A percentile compares a stretch with the other conserved stretches of the same genome.
These are phyloP conservation scores for Tanypteryx hageni DNA, from an alignment of 2,888 invertebrate species.

Conservation along the genomic window DNA sequence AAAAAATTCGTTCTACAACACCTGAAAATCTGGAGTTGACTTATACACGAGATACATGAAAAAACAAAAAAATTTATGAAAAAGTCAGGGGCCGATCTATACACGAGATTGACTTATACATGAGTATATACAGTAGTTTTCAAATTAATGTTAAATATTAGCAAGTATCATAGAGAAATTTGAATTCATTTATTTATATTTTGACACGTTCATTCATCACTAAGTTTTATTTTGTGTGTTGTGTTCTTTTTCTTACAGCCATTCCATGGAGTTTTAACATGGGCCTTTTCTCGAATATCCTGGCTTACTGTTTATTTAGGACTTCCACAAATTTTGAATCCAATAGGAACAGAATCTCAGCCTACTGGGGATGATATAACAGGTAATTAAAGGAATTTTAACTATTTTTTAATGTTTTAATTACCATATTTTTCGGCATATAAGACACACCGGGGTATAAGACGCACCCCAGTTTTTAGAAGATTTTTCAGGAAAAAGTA, in stretches of 20 bases:
- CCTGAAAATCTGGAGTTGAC: too few relatives aligned
- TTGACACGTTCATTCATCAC: not conserved
- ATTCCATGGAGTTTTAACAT: constrained; percentile 15
- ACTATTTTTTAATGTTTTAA: not conserved
- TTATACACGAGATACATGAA: too few relatives aligned
- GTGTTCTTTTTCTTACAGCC: not conserved
- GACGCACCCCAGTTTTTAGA: too few relatives aligned
- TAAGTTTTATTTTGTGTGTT: not conserved
- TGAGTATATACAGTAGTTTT: too few relatives aligned
- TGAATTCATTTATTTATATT: not conserved
- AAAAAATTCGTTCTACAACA: too few relatives aligned
- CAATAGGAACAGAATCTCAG: constrained; percentile 45
- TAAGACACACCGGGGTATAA: too few relatives aligned
- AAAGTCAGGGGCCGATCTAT: too few relatives aligned
- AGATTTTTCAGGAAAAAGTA: too few relatives aligned
- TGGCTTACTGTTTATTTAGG: constrained; percentile 43
- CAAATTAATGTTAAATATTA: not conserved
- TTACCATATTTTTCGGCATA: too few relatives aligned
- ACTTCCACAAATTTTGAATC: constrained; percentile 64
- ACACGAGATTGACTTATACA: too few relatives aligned
- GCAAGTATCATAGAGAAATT: not conserved
- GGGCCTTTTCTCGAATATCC: constrained; percentile 20
- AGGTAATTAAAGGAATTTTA: not conserved
- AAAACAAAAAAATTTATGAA: too few relatives aligned
- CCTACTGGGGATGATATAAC: constrained; percentile 50